Evolutionary conservation across 2,797 vertebrate species (phyloP).

Genomic region (Sandelia bainsii): DNA sequence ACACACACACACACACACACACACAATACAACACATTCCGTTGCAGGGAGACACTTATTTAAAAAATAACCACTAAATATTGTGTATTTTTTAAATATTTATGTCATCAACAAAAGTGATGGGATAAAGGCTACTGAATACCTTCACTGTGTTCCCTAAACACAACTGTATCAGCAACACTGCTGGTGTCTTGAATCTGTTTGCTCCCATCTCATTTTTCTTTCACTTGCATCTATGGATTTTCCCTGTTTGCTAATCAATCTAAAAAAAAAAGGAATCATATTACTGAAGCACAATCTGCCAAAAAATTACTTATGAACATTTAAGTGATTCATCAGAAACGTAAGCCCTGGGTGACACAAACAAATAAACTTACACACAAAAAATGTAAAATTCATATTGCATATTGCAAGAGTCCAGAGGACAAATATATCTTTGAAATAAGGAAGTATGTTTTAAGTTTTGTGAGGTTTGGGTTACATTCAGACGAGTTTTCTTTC

Average conservation of each 20-base stretch:
- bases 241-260: conserved; percentile 15
- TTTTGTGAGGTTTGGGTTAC: not conserved
- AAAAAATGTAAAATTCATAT: not conserved
- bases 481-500: conserved; percentile 3
- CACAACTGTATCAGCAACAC: conserved; percentile 16
- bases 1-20: too few species aligned
- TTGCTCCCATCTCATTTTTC: conserved; percentile 26
- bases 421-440: conserved; percentile 16
- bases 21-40: too few species aligned
- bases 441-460: not conserved
- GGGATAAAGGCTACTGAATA: not conserved
- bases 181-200: conserved; percentile 3
- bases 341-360: conserved; percentile 36
- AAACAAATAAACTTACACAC: conserved; percentile 1
- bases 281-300: conserved; percentile 39
- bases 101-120: too few species aligned
- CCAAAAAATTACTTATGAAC: conserved; percentile 34
- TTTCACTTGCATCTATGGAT: conserved; percentile 23
- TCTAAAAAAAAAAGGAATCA: conserved; percentile 28
- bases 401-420: conserved; percentile 17
- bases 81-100: too few species aligned
- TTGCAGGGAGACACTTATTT: not conserved
- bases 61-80: too few species aligned
- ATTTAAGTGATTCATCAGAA: conserved; percentile 40
- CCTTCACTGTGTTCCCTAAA: conserved; percentile 3